phyloP scores from a whole-genome alignment of 2,113 vertebrate genomes.

The Geococcyx californianus region DNA sequence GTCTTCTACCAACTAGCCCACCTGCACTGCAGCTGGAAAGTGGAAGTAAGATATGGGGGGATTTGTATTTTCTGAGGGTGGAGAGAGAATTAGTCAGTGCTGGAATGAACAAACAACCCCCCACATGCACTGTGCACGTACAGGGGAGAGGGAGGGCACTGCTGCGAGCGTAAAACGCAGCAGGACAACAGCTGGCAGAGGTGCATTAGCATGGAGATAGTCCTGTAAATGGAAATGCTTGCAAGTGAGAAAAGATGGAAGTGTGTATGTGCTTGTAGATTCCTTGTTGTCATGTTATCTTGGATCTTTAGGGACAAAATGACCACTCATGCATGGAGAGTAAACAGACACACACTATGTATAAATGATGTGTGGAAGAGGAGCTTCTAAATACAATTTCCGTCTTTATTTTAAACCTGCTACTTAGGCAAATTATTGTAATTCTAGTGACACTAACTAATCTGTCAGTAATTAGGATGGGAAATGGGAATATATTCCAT shows the following conservation, averaged over 20 bases:
- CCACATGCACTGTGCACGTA: accelerated
- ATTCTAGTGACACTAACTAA: conserved; percentile 61
- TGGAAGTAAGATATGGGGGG: not conserved
- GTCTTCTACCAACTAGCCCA: not conserved
- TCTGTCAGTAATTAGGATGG: conserved; percentile 61
- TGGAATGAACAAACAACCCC: not conserved
- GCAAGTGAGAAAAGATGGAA: not conserved
- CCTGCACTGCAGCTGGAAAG: not conserved
- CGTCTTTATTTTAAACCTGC: conserved; percentile 43
- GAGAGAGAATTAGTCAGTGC: not conserved
- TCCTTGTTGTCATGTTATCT: not conserved
- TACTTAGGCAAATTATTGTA: conserved; percentile 61
- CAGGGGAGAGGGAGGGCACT: not conserved
- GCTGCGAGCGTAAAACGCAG: accelerated
- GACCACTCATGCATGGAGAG: conserved; percentile 32
- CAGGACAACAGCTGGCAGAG: not conserved
- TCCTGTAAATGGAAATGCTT: not conserved
- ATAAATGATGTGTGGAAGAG: conserved; percentile 41
- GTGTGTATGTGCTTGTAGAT: not conserved
- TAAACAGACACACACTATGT: conserved; percentile 30
- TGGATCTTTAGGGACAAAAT: conserved; percentile 37
- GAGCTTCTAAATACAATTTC: not conserved
- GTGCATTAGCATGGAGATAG: not conserved
- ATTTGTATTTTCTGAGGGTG: not conserved
- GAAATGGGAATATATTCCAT: conserved; percentile 56